A percentile compares a stretch with the other conserved stretches of the same genome.
Evolutionary conservation across 2,797 vertebrate species (phyloP).

Genomic region (Enoplosus armatus): DNA sequence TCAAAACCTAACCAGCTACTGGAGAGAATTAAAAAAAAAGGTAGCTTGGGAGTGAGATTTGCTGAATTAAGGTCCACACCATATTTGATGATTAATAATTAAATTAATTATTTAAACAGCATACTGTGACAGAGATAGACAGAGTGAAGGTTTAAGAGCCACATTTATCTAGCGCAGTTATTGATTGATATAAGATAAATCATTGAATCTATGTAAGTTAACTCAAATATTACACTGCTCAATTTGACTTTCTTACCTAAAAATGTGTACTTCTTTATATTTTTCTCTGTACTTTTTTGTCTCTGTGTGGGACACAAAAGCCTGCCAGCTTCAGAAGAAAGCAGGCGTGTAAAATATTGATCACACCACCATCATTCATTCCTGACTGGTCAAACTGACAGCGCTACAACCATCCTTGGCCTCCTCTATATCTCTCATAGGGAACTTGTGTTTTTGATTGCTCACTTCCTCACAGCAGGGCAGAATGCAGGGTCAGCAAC

Average conservation of each 20-base stretch:
- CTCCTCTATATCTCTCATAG: conserved; percentile 35
- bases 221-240: background rate
- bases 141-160: background rate
- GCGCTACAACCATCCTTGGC: conserved; percentile 40
- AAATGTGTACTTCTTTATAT: conserved; percentile 7
- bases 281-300: conserved; percentile 3
- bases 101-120: too few species aligned
- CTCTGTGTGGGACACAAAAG: conserved; percentile 21
- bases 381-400: conserved; percentile 61
- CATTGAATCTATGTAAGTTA: background rate
- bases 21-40: background rate
- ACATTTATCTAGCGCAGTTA: background rate
- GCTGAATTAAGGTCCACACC: background rate
- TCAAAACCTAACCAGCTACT: background rate
- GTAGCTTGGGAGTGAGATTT: background rate
- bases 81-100: too few species aligned
- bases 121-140: background rate
- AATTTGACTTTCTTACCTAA: background rate
- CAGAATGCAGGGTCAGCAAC: conserved; percentile 52
- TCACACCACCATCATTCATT: conserved; percentile 47
- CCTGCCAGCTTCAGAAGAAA: conserved; percentile 45
- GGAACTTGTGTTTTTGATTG: conserved; percentile 46
- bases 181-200: conserved; percentile 8
- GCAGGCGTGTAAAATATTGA: conserved; percentile 69
- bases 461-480: conserved; percentile 45